A percentile compares a stretch with the other conserved stretches of the same genome.
phyloP scores from a whole-genome alignment of 2,113 vertebrate species.

The Mionectes macconnelli region DNA sequence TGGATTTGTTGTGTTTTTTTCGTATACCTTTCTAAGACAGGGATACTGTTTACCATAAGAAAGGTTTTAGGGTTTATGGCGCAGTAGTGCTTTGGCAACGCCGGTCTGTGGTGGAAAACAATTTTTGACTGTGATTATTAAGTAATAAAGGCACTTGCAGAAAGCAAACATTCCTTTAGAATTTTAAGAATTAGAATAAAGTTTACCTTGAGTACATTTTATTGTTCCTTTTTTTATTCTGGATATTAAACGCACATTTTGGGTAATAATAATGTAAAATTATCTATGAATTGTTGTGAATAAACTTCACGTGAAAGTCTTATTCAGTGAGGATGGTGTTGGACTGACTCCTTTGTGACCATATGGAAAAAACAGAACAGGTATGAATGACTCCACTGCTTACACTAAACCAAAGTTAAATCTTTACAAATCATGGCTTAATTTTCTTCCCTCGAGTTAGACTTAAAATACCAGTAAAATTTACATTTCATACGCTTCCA shows the following conservation, averaged over 20 bases:
- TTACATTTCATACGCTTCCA: not conserved
- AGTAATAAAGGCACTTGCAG: not conserved
- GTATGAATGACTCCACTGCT: not conserved
- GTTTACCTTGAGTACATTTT: not conserved
- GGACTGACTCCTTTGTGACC: not conserved
- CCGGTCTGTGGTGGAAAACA: not conserved
- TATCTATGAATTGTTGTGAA: not conserved
- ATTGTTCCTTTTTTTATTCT: not conserved
- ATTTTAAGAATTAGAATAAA: not conserved
- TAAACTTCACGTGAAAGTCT: not conserved
- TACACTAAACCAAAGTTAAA: not conserved
- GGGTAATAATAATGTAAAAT: not conserved
- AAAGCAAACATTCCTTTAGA: not conserved
- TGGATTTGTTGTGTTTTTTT: fast-evolving
- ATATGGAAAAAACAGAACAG: fast-evolving
- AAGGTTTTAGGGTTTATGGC: not conserved
- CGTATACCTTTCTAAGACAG: not conserved
- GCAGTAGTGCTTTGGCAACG: not conserved
- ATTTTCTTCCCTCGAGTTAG: too few species aligned
- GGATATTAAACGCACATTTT: not conserved
- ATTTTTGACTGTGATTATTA: not conserved
- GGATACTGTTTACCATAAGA: not conserved
- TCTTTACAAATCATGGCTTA: too few species aligned
- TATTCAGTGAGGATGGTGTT: not conserved
- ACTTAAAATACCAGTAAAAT: not conserved